Conservation (phyloP, 2,888 invertebrate species). For the Norana najaformis region DNA sequence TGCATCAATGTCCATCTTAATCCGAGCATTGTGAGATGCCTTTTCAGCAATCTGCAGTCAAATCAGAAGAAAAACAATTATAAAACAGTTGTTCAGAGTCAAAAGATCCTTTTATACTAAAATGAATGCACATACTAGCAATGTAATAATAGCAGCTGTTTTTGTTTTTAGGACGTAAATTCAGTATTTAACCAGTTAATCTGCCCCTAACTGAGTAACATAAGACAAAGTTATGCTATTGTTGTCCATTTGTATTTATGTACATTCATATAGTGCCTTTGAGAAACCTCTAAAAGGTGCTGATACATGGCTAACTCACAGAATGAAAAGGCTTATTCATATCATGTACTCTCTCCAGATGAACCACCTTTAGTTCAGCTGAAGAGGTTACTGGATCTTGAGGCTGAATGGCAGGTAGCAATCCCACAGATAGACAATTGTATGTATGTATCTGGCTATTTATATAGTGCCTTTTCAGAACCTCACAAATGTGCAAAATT, state of each 20-base stretch:
- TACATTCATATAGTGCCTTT: not conserved
- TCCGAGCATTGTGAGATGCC: constrained; percentile 63
- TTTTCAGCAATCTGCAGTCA: constrained; percentile 53
- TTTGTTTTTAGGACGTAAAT: not conserved
- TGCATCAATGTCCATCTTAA: constrained; percentile 71
- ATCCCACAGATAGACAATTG: not conserved
- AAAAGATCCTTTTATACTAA: not conserved
- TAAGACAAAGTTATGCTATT: too few relatives aligned
- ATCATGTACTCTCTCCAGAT: too few relatives aligned
- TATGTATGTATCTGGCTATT: not conserved
- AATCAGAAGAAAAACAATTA: constrained; percentile 27
- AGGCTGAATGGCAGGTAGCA: not conserved
- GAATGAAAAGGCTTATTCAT: not conserved
- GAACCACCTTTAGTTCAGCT: not conserved
- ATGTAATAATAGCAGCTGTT: not conserved
- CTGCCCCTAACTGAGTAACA: not conserved
- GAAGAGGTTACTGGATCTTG: not conserved
- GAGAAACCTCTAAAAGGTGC: too few relatives aligned
- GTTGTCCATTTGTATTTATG: too few relatives aligned
- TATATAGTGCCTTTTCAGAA: not conserved
- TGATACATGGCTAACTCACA: not conserved
- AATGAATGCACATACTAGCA: not conserved
- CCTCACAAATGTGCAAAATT: not conserved
- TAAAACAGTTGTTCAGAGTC: not conserved
- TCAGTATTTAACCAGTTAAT: not conserved